A percentile compares a stretch with the other conserved stretches of the same genome.
These are phyloP conservation scores for Allacma fusca DNA, from an alignment of 2,888 invertebrate genomes.

Conservation along the genomic window DNA sequence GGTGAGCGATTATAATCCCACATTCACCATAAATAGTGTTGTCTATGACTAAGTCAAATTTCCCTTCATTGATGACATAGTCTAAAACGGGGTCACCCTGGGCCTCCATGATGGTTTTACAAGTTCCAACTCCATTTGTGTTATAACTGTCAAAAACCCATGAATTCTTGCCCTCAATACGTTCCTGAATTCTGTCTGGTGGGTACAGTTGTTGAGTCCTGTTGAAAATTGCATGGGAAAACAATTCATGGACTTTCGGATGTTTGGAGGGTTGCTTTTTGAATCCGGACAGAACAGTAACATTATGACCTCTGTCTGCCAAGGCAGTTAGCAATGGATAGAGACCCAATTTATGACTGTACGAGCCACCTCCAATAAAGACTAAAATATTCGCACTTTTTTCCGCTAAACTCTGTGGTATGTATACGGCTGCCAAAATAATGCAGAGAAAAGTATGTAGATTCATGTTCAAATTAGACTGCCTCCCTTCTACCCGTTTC, in stretches of 20 bases:
- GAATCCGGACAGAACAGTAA: slow-evolving; percentile 19
- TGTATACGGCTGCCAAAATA: too few relatives aligned
- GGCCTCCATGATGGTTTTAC: slow-evolving; percentile 21
- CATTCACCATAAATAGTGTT: slow-evolving; percentile 51
- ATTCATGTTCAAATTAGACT: too few relatives aligned
- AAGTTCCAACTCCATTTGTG: slow-evolving; percentile 41
- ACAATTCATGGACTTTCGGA: slow-evolving; percentile 42
- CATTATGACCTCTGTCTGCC: slow-evolving; percentile 38
- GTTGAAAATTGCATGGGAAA: slow-evolving; percentile 28
- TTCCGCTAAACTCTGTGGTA: too few relatives aligned
- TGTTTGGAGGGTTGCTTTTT: slow-evolving; percentile 11
- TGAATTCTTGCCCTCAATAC: slow-evolving; percentile 22
- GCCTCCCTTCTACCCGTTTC: too few relatives aligned
- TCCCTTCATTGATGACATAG: slow-evolving; percentile 26
- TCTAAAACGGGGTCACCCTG: slow-evolving; percentile 20
- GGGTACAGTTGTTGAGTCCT: not conserved
- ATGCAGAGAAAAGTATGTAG: too few relatives aligned
- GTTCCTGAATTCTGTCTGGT: slow-evolving; percentile 15
- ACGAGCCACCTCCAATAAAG: slow-evolving; percentile 27
- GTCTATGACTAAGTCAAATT: slow-evolving; percentile 49
- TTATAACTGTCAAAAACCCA: slow-evolving; percentile 29
- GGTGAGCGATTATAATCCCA: slow-evolving; percentile 47
- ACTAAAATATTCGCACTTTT: slow-evolving; percentile 34
- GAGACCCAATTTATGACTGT: slow-evolving; percentile 34
- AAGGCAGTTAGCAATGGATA: slow-evolving; percentile 30